A percentile compares a stretch with the other conserved stretches of the same genome.
phyloP scores from a whole-genome alignment of 2,888 invertebrate genomes.

The Vesta saturnalis region DNA sequence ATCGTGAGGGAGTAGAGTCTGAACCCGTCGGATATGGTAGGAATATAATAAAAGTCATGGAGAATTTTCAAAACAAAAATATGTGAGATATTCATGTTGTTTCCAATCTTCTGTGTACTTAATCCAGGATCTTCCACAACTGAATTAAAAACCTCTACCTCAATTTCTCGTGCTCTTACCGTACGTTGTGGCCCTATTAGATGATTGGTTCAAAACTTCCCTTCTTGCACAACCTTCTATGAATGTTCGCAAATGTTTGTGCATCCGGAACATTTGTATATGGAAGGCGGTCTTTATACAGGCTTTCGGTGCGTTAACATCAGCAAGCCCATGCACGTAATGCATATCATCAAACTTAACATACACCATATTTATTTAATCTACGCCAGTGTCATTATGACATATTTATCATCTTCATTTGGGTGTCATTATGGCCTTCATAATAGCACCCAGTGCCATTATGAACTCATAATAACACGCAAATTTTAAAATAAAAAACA shows the following conservation, averaged over 20 bases:
- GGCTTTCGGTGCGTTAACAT: background rate
- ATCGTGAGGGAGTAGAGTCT: too few species aligned
- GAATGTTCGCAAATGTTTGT: slow-evolving; percentile 2
- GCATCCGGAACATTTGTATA: too few species aligned
- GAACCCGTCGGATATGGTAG: background rate
- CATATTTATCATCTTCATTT: too few species aligned
- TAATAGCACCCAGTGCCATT: too few species aligned
- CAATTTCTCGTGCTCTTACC: background rate
- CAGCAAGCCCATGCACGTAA: background rate
- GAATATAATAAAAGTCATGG: background rate
- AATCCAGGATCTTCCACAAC: background rate
- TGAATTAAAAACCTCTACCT: background rate
- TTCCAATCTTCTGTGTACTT: slow-evolving; percentile 7
- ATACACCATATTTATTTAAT: too few species aligned
- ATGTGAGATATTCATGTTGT: background rate
- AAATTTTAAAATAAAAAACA: too few species aligned
- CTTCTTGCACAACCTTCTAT: too few species aligned
- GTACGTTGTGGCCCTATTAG: background rate
- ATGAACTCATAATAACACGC: too few species aligned
- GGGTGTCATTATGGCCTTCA: too few species aligned
- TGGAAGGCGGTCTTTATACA: too few species aligned
- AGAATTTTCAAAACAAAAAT: background rate
- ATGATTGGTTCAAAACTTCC: background rate
- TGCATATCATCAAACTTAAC: background rate
- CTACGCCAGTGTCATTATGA: too few species aligned